Evolutionary conservation across 1,140 invertebrate genomes (phyloP).

Genomic region (Eciton burchellii): DNA sequence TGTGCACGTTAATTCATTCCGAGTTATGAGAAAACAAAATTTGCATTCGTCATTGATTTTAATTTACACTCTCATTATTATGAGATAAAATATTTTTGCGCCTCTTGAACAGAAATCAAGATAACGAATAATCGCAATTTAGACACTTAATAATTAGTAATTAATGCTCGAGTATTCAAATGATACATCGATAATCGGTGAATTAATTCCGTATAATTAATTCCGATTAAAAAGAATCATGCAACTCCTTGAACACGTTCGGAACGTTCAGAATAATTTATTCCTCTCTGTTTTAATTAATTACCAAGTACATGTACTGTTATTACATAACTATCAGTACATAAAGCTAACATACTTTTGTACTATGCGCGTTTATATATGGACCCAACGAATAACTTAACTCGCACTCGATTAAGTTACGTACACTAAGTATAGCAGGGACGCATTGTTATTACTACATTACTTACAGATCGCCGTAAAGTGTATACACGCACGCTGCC

Average conservation of each 20-base stretch:
- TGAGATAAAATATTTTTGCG: too few relatives aligned
- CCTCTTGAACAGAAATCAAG: too few relatives aligned
- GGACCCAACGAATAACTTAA: constrained; percentile 79
- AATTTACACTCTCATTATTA: too few relatives aligned
- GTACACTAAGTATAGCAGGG: constrained; percentile 56
- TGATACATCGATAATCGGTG: neutral
- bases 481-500: constrained; percentile 68
- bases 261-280: constrained; percentile 80
- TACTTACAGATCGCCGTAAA: constrained; percentile 76
- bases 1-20: too few relatives aligned
- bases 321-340: constrained; percentile 75
- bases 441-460: constrained; percentile 73
- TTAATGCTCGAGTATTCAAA: neutral
- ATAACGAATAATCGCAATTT: too few relatives aligned
- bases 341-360: constrained; percentile 83
- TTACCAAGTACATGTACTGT: constrained; percentile 69
- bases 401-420: constrained; percentile 65
- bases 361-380: constrained; percentile 77
- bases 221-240: constrained; percentile 32
- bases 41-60: too few relatives aligned
- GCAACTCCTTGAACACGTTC: neutral
- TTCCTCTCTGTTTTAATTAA: constrained; percentile 72
- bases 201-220: neutral
- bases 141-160: too few relatives aligned
- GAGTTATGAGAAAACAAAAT: too few relatives aligned